These are phyloP conservation scores for Orchestia grillus DNA, from an alignment of 1,140 invertebrate species.

Conservation along the genomic window DNA sequence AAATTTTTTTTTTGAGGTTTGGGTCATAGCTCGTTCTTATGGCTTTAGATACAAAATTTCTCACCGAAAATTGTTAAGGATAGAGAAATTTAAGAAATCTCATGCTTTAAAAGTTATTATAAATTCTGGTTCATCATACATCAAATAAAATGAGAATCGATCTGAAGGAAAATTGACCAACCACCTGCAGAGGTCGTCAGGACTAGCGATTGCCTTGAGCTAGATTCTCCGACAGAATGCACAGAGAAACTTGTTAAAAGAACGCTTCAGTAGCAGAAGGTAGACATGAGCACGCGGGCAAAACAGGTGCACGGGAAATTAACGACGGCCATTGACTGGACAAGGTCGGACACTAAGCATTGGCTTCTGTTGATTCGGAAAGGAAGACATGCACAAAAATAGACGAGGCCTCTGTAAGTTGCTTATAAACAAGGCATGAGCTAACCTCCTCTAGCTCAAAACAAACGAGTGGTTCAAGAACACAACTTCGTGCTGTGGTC, in stretches of 20 bases:
- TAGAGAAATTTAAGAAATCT: no score
- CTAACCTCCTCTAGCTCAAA: neutral
- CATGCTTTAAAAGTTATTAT: no score
- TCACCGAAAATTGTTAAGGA: no score
- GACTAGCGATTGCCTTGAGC: neutral
- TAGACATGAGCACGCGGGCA: neutral
- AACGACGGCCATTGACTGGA: neutral
- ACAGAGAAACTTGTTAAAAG: neutral
- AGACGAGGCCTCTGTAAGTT: neutral
- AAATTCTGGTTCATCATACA: no score
- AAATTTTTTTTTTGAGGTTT: no score
- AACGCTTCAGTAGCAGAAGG: neutral
- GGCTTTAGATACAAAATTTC: no score
- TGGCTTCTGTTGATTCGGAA: neutral
- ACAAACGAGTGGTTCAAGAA: neutral
- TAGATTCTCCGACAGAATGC: neutral
- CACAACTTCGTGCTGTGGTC: neutral
- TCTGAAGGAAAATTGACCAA: neutral
- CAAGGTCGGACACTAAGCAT: neutral
- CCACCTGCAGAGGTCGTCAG: neutral
- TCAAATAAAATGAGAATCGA: neutral
- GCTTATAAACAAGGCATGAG: neutral
- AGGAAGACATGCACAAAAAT: neutral
- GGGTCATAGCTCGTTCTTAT: no score
- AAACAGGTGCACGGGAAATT: neutral